Percentiles rank a stretch among this genome's conserved stretches.
Conservation (phyloP, 2,113 vertebrate species). For the Austrofundulus limnaeus region DNA sequence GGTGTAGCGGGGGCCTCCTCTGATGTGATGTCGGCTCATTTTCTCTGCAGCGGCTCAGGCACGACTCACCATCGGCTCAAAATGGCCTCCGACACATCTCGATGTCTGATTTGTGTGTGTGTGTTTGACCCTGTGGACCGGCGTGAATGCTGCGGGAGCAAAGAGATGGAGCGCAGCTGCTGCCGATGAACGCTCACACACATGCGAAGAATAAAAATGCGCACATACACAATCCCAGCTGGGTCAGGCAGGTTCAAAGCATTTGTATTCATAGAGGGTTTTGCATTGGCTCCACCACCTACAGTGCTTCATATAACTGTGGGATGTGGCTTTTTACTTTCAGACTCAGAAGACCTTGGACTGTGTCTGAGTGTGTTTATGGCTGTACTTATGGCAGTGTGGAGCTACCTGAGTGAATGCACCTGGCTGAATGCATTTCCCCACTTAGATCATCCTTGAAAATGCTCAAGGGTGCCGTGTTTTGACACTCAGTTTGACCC, state of each 20-base stretch:
- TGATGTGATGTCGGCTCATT: conserved; percentile 71
- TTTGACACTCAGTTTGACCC: conserved; percentile 46
- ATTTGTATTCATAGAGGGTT: conserved; percentile 78
- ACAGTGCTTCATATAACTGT: conserved; percentile 74
- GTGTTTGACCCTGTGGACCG: conserved; percentile 72
- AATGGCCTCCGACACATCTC: conserved; percentile 73
- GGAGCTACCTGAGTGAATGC: conserved; percentile 45
- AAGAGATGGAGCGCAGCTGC: conserved; percentile 70
- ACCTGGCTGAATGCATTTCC: conserved; percentile 48
- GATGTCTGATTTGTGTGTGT: conserved; percentile 73
- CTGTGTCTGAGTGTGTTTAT: conserved; percentile 62
- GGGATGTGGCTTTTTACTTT: conserved; percentile 67
- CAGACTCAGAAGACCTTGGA: conserved; percentile 65
- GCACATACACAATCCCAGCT: conserved; percentile 66
- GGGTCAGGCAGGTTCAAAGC: conserved; percentile 75
- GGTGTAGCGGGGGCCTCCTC: conserved; percentile 56
- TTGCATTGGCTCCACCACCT: conserved; percentile 77
- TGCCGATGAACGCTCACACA: conserved; percentile 63
- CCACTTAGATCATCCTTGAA: conserved; percentile 43
- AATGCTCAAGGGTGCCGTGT: conserved; percentile 41
- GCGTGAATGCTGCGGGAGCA: conserved; percentile 61
- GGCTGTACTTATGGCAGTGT: conserved; percentile 55
- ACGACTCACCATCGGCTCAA: conserved; percentile 66
- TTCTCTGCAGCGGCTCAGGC: conserved; percentile 65
- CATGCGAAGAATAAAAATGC: conserved; percentile 47